These are phyloP conservation scores for Drosophila erecta DNA, from an alignment of 1,140 invertebrate genomes.

Conservation along the genomic window DNA sequence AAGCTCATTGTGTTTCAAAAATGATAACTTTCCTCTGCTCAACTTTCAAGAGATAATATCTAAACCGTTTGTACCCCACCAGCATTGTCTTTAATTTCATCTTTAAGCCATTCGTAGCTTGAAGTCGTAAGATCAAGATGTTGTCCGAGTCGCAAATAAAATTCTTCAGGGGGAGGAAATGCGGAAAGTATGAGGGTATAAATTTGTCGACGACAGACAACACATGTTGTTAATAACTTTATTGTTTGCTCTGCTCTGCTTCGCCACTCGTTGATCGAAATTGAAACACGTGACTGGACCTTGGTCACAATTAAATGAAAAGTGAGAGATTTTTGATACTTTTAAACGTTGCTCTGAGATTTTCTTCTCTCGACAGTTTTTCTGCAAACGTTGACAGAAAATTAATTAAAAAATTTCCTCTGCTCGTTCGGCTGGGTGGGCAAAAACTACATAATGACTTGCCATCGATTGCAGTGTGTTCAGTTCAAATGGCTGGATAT, in stretches of 20 bases:
- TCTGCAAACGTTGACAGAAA: conserved; percentile 77
- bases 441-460: conserved; percentile 46
- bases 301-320: conserved; percentile 62
- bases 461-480: conserved; percentile 36
- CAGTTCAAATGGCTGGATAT: conserved; percentile 31
- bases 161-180: conserved; percentile 8
- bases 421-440: conserved; percentile 23
- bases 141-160: conserved; percentile 20
- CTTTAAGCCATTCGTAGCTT: conserved; percentile 30
- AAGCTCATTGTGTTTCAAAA: conserved; percentile 6
- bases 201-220: conserved; percentile 51
- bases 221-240: conserved; percentile 76
- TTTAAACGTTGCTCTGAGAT: conserved; percentile 15
- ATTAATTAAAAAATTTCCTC: conserved; percentile 74
- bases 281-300: conserved; percentile 40
- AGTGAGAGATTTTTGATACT: conserved; percentile 24
- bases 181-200: conserved; percentile 31
- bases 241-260: conserved; percentile 30
- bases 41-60: conserved; percentile 3
- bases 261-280: conserved; percentile 13
- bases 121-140: conserved; percentile 52
- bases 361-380: conserved; percentile 33
- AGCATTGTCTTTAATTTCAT: not conserved
- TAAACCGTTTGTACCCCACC: not conserved
- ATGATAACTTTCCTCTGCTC: not conserved